These are phyloP conservation scores for Lindbergichthys nudifrons DNA, from an alignment of 2,797 vertebrate genomes.

Conservation along the genomic window DNA sequence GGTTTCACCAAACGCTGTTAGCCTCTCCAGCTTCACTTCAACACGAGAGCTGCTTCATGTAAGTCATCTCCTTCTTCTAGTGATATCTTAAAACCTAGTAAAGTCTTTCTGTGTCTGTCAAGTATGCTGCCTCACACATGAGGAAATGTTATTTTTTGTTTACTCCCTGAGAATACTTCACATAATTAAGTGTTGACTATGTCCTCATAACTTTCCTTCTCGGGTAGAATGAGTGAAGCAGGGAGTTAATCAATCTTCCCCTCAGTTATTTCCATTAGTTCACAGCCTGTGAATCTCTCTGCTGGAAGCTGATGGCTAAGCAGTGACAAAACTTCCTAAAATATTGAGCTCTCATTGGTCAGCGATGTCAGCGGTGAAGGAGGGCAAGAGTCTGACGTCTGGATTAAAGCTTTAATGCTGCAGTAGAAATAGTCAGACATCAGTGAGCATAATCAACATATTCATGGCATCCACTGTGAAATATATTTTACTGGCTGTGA, in stretches of 20 bases:
- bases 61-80: slow-evolving; percentile 12
- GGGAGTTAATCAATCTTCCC: slow-evolving; percentile 56
- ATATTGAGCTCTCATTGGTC: slow-evolving; percentile 23
- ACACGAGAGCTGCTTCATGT: slow-evolving; percentile 26
- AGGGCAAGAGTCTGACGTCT: slow-evolving; percentile 38
- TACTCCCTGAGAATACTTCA: slow-evolving; percentile 31
- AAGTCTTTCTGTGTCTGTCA: slow-evolving; percentile 23
- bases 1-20: slow-evolving; percentile 67
- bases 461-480: neutral
- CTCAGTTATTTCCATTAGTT: slow-evolving; percentile 61
- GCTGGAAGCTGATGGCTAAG: slow-evolving; percentile 35
- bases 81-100: neutral
- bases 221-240: slow-evolving; percentile 31
- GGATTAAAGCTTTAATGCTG: slow-evolving; percentile 22
- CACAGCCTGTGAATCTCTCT: slow-evolving; percentile 46
- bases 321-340: slow-evolving; percentile 58
- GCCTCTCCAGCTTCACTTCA: slow-evolving; percentile 43
- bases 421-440: neutral
- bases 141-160: slow-evolving; percentile 54
- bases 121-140: slow-evolving; percentile 33
- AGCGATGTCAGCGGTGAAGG: slow-evolving; percentile 16
- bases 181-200: slow-evolving; percentile 56
- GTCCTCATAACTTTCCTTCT: slow-evolving; percentile 42
- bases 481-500: neutral
- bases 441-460: neutral